Conservation (phyloP, 2,113 vertebrate species). For the Semnornis frantzii region DNA sequence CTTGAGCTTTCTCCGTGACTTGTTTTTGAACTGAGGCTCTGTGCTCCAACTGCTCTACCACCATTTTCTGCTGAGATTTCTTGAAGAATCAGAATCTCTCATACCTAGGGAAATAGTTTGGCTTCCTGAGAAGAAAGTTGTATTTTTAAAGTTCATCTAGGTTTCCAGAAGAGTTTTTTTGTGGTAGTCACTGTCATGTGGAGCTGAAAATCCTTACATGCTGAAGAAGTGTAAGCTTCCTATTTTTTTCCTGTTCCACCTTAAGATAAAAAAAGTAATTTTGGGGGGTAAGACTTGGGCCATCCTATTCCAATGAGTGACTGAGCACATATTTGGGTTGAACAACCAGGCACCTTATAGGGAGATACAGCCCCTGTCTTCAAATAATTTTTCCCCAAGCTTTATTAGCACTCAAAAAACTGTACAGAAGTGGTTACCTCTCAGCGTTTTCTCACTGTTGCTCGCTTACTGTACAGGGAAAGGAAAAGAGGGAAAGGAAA, state of each 20-base stretch:
- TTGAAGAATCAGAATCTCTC: conserved; percentile 30
- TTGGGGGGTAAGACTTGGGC: not conserved
- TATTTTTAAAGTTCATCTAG: conserved; percentile 28
- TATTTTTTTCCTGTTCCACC: not conserved
- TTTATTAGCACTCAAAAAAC: conserved; percentile 2
- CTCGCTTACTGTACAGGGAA: not conserved
- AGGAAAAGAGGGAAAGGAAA: conserved; percentile 9
- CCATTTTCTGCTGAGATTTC: conserved; percentile 39
- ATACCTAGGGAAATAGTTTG: conserved; percentile 34
- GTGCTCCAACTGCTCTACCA: not conserved
- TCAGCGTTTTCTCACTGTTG: not conserved
- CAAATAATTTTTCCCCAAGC: not conserved
- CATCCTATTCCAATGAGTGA: not conserved
- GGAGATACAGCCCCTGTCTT: not conserved
- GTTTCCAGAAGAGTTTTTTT: conserved; percentile 45
- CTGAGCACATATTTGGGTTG: not conserved
- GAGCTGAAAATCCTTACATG: conserved; percentile 34
- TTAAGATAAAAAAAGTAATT: not conserved
- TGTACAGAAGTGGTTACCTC: not conserved
- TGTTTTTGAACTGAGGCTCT: conserved; percentile 35
- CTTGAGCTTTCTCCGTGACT: conserved; percentile 23
- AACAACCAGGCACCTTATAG: not conserved
- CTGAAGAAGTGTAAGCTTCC: not conserved
- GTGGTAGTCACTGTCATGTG: not conserved
- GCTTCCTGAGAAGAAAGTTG: conserved; percentile 36